These are phyloP conservation scores for Sebastes glaucus DNA, from an alignment of 2,797 vertebrate species.

Conservation along the genomic window DNA sequence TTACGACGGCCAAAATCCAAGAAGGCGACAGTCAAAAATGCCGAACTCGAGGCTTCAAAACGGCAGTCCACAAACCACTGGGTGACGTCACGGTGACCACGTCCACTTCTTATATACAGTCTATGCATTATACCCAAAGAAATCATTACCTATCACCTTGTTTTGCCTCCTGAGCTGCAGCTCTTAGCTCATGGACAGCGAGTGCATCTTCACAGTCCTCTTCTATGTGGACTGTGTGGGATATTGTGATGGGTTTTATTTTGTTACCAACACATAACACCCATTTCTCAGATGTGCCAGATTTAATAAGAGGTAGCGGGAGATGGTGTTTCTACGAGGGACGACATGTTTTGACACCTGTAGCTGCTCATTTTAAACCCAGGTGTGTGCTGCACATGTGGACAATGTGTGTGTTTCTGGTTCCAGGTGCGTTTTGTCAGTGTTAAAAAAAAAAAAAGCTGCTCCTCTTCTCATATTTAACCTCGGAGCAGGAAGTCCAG, in stretches of 20 bases:
- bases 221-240: slow-evolving; percentile 40
- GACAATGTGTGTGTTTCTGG: not conserved
- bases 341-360: slow-evolving; percentile 50
- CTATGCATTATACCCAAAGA: not conserved
- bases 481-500: slow-evolving; percentile 7
- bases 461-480: slow-evolving; percentile 26
- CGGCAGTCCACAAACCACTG: too few relatives aligned
- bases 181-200: slow-evolving; percentile 19
- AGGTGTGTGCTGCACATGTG: slow-evolving; percentile 42
- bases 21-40: too few relatives aligned
- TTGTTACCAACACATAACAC: slow-evolving; percentile 52
- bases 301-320: slow-evolving; percentile 50
- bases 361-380: slow-evolving; percentile 33
- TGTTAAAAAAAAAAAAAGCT: not conserved
- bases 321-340: slow-evolving; percentile 34
- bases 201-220: slow-evolving; percentile 3
- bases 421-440: slow-evolving; percentile 2
- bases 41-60: too few relatives aligned
- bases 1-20: too few relatives aligned
- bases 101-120: too few relatives aligned
- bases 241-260: slow-evolving; percentile 45
- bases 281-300: slow-evolving; percentile 37
- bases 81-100: too few relatives aligned
- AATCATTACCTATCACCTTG: not conserved
- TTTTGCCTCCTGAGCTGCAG: not conserved